Evolutionary conservation across 2,797 vertebrate genomes (phyloP), one percentile per base, ranked within the genome.

Genomic region (Coregonus suidteri): DNA sequence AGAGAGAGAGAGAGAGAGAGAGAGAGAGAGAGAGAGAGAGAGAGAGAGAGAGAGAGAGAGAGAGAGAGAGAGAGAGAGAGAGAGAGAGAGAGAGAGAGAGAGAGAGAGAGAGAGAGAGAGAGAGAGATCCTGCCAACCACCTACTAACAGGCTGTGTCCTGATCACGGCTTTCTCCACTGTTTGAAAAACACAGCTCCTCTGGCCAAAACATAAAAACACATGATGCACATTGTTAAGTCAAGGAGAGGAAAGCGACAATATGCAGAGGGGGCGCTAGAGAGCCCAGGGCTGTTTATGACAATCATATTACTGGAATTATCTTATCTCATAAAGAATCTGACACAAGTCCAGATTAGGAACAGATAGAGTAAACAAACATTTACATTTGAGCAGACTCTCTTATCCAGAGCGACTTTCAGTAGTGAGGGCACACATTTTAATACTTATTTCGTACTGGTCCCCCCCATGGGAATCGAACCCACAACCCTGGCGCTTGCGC

Each of bases 281-380:
- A 54, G 72, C 66, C 65, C 67, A 76, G 76, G 81, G 54, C 72
- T 81, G 85, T 85, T 83, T 83, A 84, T 78, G 74, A 78, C 74
- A 83, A 47, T 53, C 75, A 73, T 77, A 75, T 76, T 82, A 78
- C 35, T 65, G 66, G 78, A 79, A 71, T 68, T 54, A 84, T 87
- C 72, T 83, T 84, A 80, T 85, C 82, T 81, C 56, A 25, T 64
- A 20, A 47, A 64, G 11, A 62, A 25, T 75, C 37, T 65, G 73
- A 75, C 15, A 51, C 56, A 20, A 15, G 69, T 76, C 82, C 66
- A 54, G 75, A 81, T 37, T 77, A 80, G 74, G 72, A 74, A 65
- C n/a, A 56, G 34, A 78, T 20, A 59, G 35, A 41, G 2, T 56
- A 69, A 69, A 31, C 41, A 52, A 37, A 51, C 74, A 66, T 25